These are phyloP conservation scores for Euphysa ruthae DNA, from an alignment of 30 jellyfish, hydroid and myxozoan species.

Conservation along the genomic window DNA sequence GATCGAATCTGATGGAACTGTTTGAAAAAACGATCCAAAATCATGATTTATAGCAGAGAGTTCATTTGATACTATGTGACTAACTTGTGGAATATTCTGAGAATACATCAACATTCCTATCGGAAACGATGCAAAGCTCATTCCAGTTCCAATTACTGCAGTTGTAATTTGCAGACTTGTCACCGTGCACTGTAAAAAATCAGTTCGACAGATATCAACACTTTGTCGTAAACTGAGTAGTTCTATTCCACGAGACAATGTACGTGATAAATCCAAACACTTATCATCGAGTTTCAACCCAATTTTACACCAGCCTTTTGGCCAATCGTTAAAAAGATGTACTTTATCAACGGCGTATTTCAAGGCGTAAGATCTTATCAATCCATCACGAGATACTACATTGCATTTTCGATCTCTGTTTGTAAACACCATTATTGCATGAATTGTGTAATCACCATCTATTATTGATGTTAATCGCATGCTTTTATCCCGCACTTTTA, in stretches of 20 bases:
- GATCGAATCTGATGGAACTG: conserved; percentile 74
- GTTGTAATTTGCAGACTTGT: conserved; percentile 22
- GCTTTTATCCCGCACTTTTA: too few relatives aligned
- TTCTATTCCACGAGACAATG: conserved; percentile 82
- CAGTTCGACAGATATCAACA: conserved; percentile 73
- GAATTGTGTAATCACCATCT: conserved; percentile 58
- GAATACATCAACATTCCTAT: conserved; percentile 65
- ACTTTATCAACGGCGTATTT: conserved; percentile 51
- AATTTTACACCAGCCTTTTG: conserved; percentile 25
- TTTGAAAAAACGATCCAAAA: conserved; percentile 63
- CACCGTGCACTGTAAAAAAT: conserved; percentile 49
- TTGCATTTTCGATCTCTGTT: conserved; percentile 31
- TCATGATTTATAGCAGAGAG: conserved; percentile 47
- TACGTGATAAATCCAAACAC: conserved; percentile 45
- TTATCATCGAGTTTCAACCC: conserved; percentile 68
- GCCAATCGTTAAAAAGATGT: conserved; percentile 2
- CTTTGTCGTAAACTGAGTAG: conserved; percentile 65
- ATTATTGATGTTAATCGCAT: conserved; percentile 12
- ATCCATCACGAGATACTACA: conserved; percentile 24
- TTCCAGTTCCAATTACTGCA: conserved; percentile 72
- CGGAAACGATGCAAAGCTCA: conserved; percentile 62
- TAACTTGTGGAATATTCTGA: conserved; percentile 58
- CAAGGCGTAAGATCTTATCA: conserved; percentile 46
- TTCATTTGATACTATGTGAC: conserved; percentile 74
- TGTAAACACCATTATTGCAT: conserved; percentile 49